Percentiles rank a stretch among this genome's conserved stretches.
phyloP scores from a whole-genome alignment of 1,140 invertebrate genomes.

The Steinernema khuongi region DNA sequence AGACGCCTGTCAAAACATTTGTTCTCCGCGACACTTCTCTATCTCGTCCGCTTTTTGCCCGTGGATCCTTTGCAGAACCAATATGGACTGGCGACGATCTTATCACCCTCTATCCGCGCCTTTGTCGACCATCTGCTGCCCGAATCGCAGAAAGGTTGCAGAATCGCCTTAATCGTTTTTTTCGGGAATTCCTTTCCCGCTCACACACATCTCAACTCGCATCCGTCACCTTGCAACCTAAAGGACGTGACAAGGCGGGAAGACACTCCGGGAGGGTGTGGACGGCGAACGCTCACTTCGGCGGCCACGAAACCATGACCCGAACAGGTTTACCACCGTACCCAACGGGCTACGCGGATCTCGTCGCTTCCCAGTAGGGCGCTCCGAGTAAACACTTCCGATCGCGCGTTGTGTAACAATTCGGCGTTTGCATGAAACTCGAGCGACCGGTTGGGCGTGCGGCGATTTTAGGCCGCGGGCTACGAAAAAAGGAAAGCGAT shows the following conservation, averaged over 20 bases:
- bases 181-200: background rate
- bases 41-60: too few relatives aligned
- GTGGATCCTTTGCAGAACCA: too few relatives aligned
- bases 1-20: too few relatives aligned
- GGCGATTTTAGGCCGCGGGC: background rate
- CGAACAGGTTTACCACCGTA: background rate
- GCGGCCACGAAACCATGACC: background rate
- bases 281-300: background rate
- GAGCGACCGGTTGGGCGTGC: background rate
- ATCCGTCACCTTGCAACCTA: background rate
- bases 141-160: too few relatives aligned
- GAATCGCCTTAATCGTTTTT: too few relatives aligned
- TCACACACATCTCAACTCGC: background rate
- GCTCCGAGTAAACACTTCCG: background rate
- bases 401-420: background rate
- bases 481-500: background rate
- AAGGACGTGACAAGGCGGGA: background rate
- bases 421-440: background rate
- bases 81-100: too few relatives aligned
- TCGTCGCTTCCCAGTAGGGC: background rate
- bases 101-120: too few relatives aligned
- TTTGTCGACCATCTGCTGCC: too few relatives aligned
- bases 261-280: background rate
- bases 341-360: background rate
- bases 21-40: too few relatives aligned